These are phyloP conservation scores for Scomber japonicus DNA, from an alignment of 2,113 vertebrate species.

Conservation along the genomic window DNA sequence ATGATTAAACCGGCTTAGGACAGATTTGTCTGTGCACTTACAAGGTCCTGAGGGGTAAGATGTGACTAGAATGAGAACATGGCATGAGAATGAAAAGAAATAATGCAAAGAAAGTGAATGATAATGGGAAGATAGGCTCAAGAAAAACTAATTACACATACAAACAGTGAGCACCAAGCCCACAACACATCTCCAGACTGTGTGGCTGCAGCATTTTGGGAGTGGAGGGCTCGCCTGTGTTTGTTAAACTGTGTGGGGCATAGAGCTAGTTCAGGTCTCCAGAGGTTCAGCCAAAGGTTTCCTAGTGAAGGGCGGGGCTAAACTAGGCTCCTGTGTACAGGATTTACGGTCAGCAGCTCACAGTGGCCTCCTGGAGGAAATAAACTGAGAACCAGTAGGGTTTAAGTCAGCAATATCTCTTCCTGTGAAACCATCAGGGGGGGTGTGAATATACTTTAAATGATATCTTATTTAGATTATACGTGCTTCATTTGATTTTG, in stretches of 20 bases:
- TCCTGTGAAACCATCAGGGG: neutral
- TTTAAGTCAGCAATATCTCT: neutral
- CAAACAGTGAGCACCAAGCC: neutral
- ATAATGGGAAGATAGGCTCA: too few relatives aligned
- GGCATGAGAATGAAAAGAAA: neutral
- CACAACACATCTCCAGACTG: neutral
- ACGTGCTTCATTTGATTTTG: too few relatives aligned
- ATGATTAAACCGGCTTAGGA: neutral
- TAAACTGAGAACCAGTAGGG: neutral
- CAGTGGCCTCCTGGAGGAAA: neutral
- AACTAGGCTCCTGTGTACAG: slow-evolving; percentile 13
- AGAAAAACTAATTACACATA: neutral
- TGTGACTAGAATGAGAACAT: neutral
- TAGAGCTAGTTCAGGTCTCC: slow-evolving; percentile 29
- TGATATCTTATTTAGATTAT: too few relatives aligned
- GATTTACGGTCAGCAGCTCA: neutral
- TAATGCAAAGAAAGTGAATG: neutral
- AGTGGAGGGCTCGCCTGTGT: slow-evolving; percentile 38
- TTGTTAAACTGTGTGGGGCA: slow-evolving; percentile 23
- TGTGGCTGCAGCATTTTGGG: neutral
- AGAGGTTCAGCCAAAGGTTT: slow-evolving; percentile 67
- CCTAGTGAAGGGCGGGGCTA: slow-evolving; percentile 12
- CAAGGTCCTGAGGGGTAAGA: neutral
- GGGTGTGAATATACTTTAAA: neutral
- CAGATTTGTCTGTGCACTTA: neutral